Percentiles rank a stretch among this genome's conserved stretches.
These are phyloP conservation scores for Oncorhynchus masou DNA, from an alignment of 2,113 vertebrate genomes.

Conservation along the genomic window DNA sequence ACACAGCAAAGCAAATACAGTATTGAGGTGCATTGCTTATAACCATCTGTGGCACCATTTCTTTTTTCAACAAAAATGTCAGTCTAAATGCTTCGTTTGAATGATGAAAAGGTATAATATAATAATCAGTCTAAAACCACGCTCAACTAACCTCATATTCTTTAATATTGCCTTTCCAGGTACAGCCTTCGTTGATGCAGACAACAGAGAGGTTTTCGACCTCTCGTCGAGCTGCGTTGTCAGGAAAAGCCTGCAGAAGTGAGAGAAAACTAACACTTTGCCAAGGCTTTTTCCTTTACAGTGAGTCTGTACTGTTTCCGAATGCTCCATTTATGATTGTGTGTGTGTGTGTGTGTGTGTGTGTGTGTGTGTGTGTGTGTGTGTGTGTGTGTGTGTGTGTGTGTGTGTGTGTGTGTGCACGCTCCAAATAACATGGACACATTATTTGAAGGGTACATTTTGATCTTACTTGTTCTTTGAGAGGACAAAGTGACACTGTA, in stretches of 20 bases:
- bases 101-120: too few relatives aligned
- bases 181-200: conserved; percentile 84
- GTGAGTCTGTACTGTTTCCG: neutral
- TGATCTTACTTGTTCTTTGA: too few relatives aligned
- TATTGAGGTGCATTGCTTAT: neutral
- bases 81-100: neutral
- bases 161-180: conserved; percentile 90
- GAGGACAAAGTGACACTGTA: too few relatives aligned
- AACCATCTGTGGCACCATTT: neutral
- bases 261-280: neutral
- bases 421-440: too few relatives aligned
- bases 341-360: too few relatives aligned
- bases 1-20: neutral
- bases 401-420: too few relatives aligned
- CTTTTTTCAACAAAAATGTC: too few relatives aligned
- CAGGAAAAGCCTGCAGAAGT: conserved; percentile 85
- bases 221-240: conserved; percentile 93
- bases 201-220: conserved; percentile 87
- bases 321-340: conserved; percentile 3
- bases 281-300: conserved; percentile 2
- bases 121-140: neutral
- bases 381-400: neutral
- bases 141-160: conserved; percentile 87
- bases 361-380: neutral
- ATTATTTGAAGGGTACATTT: too few relatives aligned